These are phyloP conservation scores for Tapera naevia DNA, from an alignment of 2,797 vertebrate genomes.

Conservation along the genomic window DNA sequence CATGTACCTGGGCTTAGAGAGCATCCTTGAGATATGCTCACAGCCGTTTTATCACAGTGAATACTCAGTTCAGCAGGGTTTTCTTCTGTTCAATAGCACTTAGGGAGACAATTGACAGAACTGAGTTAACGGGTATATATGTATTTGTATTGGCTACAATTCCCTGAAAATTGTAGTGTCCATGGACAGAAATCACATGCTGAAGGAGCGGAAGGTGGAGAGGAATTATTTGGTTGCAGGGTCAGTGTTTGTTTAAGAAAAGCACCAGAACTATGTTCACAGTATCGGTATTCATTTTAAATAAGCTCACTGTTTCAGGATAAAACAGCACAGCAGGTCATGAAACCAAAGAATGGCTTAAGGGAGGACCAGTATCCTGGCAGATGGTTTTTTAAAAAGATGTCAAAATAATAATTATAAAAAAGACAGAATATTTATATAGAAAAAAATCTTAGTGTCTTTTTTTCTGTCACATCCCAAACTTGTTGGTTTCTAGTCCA, in stretches of 20 bases:
- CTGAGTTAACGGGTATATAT: not conserved
- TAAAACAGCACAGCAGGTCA: conserved; percentile 39
- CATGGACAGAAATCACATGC: not conserved
- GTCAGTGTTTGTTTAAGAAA: conserved; percentile 52
- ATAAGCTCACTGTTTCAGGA: conserved; percentile 51
- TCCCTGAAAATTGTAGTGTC: not conserved
- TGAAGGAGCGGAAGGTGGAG: not conserved
- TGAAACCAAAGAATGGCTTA: conserved; percentile 42
- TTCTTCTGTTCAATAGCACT: not conserved
- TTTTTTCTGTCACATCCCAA: conserved; percentile 10
- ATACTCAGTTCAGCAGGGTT: not conserved
- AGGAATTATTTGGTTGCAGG: conserved; percentile 31
- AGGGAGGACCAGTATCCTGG: not conserved
- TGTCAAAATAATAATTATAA: conserved; percentile 24
- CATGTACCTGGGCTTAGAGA: not conserved
- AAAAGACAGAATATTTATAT: not conserved
- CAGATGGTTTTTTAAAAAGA: not conserved
- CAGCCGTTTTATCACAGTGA: not conserved
- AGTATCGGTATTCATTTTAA: conserved; percentile 43
- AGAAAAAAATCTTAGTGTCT: conserved; percentile 31
- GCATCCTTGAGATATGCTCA: not conserved
- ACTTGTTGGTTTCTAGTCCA: conserved; percentile 66
- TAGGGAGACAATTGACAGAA: not conserved
- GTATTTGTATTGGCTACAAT: not conserved
- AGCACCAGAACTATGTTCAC: conserved; percentile 59